phyloP scores from a whole-genome alignment of 2,797 vertebrate species.

The Pogoniulus pusillus region DNA sequence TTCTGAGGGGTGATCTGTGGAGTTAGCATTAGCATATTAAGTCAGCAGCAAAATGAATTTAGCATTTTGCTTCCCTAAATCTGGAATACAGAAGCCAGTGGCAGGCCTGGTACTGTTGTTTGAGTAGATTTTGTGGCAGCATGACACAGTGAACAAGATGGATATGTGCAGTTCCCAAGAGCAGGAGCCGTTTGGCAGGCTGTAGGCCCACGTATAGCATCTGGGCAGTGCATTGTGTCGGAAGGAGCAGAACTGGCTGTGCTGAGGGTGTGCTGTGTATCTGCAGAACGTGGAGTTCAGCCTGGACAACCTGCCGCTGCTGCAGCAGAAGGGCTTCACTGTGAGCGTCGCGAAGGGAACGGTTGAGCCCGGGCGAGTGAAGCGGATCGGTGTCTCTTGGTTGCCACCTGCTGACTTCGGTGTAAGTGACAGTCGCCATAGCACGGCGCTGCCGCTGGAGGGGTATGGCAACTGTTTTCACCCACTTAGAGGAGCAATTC shows the following conservation, averaged over 20 bases:
- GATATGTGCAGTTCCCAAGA: not conserved
- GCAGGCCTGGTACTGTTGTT: not conserved
- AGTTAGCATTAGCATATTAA: not conserved
- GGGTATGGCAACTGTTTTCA: accelerated
- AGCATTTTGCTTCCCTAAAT: not conserved
- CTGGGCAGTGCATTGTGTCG: not conserved
- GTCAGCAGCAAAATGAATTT: not conserved
- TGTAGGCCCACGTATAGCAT: accelerated
- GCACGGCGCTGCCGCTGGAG: not conserved
- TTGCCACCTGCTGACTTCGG: slow-evolving; percentile 77
- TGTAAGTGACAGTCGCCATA: slow-evolving; percentile 65
- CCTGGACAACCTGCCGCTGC: slow-evolving; percentile 68
- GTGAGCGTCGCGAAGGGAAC: slow-evolving; percentile 78
- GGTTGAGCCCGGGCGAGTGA: slow-evolving; percentile 78
- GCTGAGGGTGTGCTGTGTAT: not conserved
- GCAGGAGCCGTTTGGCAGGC: not conserved
- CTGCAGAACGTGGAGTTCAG: slow-evolving; percentile 81
- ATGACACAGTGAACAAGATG: too few species aligned
- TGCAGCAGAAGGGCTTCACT: slow-evolving; percentile 85
- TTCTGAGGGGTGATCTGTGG: not conserved
- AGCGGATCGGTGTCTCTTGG: slow-evolving; percentile 83
- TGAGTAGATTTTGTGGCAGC: not conserved
- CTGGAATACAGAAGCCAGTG: not conserved
- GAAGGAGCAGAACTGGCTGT: not conserved
- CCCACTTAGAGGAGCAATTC: not conserved